phyloP scores from a whole-genome alignment of 2,797 vertebrate species.

The Pteropus rufus region DNA sequence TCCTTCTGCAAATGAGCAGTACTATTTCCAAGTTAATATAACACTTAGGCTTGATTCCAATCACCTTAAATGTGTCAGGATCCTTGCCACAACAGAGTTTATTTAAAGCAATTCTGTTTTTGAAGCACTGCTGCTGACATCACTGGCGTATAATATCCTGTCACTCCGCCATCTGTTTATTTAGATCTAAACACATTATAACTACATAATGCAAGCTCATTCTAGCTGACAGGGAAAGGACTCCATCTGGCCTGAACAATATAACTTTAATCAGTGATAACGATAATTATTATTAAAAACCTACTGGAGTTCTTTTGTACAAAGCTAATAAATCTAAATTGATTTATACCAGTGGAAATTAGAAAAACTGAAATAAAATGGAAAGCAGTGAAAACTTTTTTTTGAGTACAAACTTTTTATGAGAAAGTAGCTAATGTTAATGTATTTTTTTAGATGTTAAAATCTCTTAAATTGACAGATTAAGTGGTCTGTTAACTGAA shows the following conservation, averaged over 20 bases:
- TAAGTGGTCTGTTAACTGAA: background rate
- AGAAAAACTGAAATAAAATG: constrained; percentile 71
- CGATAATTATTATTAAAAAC: constrained; percentile 85
- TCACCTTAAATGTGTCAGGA: constrained; percentile 69
- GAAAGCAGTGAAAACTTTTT: constrained; percentile 60
- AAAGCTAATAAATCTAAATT: constrained; percentile 78
- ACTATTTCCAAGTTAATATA: background rate
- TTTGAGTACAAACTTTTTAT: constrained; percentile 14
- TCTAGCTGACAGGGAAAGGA: constrained; percentile 77
- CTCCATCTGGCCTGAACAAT: constrained; percentile 85
- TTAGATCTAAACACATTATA: constrained; percentile 82
- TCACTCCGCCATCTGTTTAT: constrained; percentile 84
- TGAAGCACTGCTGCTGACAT: constrained; percentile 75
- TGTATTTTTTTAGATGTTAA: background rate
- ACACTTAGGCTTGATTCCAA: constrained; percentile 69
- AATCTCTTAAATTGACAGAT: background rate
- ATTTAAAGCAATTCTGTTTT: constrained; percentile 85
- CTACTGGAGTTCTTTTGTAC: constrained; percentile 74
- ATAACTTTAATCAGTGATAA: constrained; percentile 86
- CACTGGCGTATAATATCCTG: constrained; percentile 78
- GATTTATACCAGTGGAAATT: constrained; percentile 78
- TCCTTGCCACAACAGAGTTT: constrained; percentile 78
- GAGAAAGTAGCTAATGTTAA: background rate
- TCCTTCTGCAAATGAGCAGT: background rate
- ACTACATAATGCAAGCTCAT: constrained; percentile 79